These are phyloP conservation scores for Frankliniella intonsa DNA, from an alignment of 2,888 invertebrate genomes.

Conservation along the genomic window DNA sequence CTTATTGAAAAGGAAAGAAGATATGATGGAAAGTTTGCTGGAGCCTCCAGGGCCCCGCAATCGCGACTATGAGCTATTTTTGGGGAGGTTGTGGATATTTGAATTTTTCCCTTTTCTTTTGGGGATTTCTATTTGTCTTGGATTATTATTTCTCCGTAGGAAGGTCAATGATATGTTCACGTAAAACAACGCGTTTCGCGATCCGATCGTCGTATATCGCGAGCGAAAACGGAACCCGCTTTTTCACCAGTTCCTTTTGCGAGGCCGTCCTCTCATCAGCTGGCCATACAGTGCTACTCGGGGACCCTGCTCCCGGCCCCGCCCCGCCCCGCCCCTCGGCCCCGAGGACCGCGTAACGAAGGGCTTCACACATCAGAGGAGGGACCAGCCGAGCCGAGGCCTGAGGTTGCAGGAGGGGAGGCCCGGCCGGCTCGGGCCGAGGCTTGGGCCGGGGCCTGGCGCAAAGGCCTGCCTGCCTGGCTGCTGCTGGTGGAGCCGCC, in stretches of 20 bases:
- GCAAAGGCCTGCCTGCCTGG: neutral
- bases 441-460: neutral
- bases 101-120: too few species aligned
- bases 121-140: too few species aligned
- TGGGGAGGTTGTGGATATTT: too few species aligned
- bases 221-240: too few species aligned
- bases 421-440: neutral
- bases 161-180: too few species aligned
- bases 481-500: neutral
- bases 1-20: neutral
- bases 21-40: too few species aligned
- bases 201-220: too few species aligned
- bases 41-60: too few species aligned
- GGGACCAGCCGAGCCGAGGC: neutral
- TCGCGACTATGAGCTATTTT: too few species aligned
- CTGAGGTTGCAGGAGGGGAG: neutral
- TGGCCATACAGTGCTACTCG: constrained; percentile 2
- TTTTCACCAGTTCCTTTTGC: too few species aligned
- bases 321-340: neutral
- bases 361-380: neutral
- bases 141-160: too few species aligned
- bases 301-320: neutral
- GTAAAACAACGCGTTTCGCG: too few species aligned
- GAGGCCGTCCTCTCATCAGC: constrained; percentile 1
- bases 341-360: neutral